phyloP scores from a whole-genome alignment of 2,888 invertebrate genomes.

The Dryobotodes eremita region DNA sequence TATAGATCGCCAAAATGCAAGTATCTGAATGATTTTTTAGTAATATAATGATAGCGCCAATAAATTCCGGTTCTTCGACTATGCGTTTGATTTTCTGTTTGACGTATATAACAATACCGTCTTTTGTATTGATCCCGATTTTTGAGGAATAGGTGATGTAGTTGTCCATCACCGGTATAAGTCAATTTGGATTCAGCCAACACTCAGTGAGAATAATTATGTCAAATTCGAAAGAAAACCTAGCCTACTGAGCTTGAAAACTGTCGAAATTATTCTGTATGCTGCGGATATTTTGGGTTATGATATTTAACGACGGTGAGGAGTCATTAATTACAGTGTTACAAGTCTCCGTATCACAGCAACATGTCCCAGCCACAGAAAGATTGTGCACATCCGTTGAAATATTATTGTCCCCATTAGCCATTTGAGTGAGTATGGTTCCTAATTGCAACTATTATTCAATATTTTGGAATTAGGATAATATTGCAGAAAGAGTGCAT shows the following conservation, averaged over 20 bases:
- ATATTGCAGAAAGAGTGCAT: not conserved
- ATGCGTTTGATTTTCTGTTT: too few species aligned
- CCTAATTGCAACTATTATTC: not conserved
- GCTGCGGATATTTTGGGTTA: too few species aligned
- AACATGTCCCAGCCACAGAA: not conserved
- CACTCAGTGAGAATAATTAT: too few species aligned
- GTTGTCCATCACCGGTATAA: not conserved
- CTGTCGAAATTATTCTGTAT: too few species aligned
- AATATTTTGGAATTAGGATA: not conserved
- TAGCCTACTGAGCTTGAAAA: too few species aligned
- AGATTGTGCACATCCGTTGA: not conserved
- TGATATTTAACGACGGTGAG: too few species aligned
- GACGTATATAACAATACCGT: too few species aligned
- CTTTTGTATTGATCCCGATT: too few species aligned
- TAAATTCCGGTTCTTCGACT: not conserved
- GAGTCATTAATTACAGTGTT: not conserved
- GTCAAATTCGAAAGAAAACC: too few species aligned
- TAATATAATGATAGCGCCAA: not conserved
- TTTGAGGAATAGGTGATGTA: not conserved
- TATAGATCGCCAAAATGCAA: not conserved
- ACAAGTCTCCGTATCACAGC: not conserved
- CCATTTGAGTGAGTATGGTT: not conserved
- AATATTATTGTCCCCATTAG: too few species aligned
- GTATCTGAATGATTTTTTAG: not conserved
- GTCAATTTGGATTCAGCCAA: too few species aligned